Conservation (phyloP, 2,797 vertebrate species). For the Etheostoma nigrum region DNA sequence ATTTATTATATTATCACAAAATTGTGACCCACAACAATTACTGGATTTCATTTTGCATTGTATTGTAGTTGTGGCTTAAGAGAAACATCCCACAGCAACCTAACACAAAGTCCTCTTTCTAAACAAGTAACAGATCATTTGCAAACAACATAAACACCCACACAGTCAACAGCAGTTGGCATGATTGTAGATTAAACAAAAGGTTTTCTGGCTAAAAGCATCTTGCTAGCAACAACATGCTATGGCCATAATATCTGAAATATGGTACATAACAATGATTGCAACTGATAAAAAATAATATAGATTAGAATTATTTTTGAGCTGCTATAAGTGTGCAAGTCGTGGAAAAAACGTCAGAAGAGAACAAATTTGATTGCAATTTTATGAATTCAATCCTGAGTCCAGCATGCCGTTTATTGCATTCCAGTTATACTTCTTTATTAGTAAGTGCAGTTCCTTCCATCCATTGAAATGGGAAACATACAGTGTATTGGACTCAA, state of each 20-base stretch:
- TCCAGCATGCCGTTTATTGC: neutral
- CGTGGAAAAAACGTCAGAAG: neutral
- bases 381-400: neutral
- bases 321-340: neutral
- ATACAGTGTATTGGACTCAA: neutral
- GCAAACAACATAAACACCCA: conserved; percentile 8
- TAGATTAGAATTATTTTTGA: neutral
- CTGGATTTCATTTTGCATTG: neutral
- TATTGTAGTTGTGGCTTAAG: neutral
- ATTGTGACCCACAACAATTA: neutral
- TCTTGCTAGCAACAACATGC: neutral
- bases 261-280: neutral
- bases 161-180: neutral
- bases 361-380: neutral
- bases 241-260: neutral
- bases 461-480: conserved; percentile 6
- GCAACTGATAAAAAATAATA: no score
- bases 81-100: neutral
- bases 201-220: neutral
- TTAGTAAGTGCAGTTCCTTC: neutral
- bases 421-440: neutral
- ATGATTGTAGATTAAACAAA: conserved; percentile 9
- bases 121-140: neutral
- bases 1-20: neutral
- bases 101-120: neutral